phyloP scores from a whole-genome alignment of 2,113 vertebrate genomes.

The Ictalurus furcatus region DNA sequence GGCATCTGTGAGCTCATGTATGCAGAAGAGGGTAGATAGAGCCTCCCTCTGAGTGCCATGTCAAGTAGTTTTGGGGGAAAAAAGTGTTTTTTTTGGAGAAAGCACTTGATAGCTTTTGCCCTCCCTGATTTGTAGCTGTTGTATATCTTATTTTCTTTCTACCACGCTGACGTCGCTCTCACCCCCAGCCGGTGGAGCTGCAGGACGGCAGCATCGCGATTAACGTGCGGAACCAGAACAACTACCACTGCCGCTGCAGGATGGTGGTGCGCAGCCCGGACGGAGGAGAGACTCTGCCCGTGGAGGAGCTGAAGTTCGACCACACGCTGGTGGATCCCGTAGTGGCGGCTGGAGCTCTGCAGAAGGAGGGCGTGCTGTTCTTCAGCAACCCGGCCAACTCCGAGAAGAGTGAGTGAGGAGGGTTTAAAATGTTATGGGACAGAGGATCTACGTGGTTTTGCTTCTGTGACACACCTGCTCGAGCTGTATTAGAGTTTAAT shows the following conservation, averaged over 20 bases:
- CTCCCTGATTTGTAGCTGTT: background rate
- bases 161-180: background rate
- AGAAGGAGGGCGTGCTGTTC: conserved; percentile 79
- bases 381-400: conserved; percentile 83
- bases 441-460: background rate
- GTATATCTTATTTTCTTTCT: too few relatives aligned
- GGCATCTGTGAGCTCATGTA: background rate
- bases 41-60: background rate
- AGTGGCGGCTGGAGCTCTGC: conserved; percentile 82
- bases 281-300: conserved; percentile 74
- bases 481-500: background rate
- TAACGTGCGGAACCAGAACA: conserved; percentile 86
- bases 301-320: conserved; percentile 80
- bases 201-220: conserved; percentile 82
- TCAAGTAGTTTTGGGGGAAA: too few relatives aligned
- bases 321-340: conserved; percentile 79
- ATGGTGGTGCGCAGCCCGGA: conserved; percentile 80
- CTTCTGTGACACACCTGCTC: background rate
- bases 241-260: conserved; percentile 86
- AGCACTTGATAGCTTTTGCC: conserved; percentile 27
- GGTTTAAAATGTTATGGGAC: background rate
- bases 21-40: background rate
- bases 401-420: conserved; percentile 56
- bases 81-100: conserved; percentile 57
- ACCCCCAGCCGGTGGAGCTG: conserved; percentile 81